phyloP scores from a whole-genome alignment of 2,888 invertebrate species.

The Dascillus cervinus region DNA sequence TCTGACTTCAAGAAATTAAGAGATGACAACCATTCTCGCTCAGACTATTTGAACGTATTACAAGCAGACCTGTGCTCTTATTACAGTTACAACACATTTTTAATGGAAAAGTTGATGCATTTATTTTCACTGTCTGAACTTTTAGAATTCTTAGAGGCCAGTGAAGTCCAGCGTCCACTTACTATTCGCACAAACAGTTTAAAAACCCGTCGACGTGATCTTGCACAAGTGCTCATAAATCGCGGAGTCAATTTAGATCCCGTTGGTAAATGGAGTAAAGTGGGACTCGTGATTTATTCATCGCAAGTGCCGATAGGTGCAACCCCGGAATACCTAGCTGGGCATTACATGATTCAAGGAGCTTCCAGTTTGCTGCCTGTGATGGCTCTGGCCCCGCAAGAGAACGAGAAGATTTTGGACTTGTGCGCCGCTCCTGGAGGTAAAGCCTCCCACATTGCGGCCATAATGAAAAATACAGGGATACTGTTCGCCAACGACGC shows the following conservation, averaged over 20 bases:
- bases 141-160: conserved; percentile 91
- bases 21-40: conserved; percentile 61
- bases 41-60: conserved; percentile 75
- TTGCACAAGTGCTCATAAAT: conserved; percentile 91
- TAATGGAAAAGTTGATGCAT: conserved; percentile 88
- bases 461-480: conserved; percentile 98
- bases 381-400: conserved; percentile 95
- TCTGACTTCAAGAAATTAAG: conserved; percentile 69
- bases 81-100: conserved; percentile 94
- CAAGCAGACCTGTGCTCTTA: conserved; percentile 82
- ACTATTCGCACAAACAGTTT: conserved; percentile 94
- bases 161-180: conserved; percentile 88
- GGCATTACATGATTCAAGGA: conserved; percentile 95
- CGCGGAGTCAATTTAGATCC: conserved; percentile 98
- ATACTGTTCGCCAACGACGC: conserved; percentile 93
- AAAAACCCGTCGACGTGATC: conserved; percentile 83
- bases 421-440: conserved; percentile 99
- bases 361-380: conserved; percentile 96
- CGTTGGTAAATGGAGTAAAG: conserved; percentile 97
- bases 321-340: conserved; percentile 97
- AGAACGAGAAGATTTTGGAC: conserved; percentile 88
- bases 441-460: conserved; percentile 95
- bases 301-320: conserved; percentile 96
- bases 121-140: conserved; percentile 81
- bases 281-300: conserved; percentile 92